A percentile compares a stretch with the other conserved stretches of the same genome.
Evolutionary conservation across 2,888 invertebrate species (phyloP).

Genomic region (Spodoptera picta): DNA sequence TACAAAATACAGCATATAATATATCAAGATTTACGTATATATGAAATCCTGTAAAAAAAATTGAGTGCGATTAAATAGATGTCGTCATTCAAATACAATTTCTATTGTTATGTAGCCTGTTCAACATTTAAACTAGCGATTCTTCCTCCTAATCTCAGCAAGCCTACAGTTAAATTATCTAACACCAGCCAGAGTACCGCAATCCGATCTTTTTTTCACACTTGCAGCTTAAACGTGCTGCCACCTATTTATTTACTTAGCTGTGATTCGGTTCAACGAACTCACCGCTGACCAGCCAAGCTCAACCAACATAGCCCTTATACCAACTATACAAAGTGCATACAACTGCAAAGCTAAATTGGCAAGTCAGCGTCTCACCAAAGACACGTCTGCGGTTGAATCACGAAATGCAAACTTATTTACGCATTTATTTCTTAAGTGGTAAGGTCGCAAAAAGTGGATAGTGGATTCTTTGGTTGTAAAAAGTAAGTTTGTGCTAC

Average conservation of each 20-base stretch:
- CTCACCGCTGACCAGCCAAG: conserved; percentile 52
- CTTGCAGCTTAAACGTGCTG: conserved; percentile 67
- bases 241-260: conserved; percentile 81
- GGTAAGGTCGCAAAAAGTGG: conserved; percentile 34
- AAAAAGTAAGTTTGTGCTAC: conserved; percentile 35
- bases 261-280: conserved; percentile 77
- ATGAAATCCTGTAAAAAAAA: too few species aligned
- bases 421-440: conserved; percentile 52
- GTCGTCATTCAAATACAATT: too few species aligned
- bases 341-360: conserved; percentile 25
- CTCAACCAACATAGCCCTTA: conserved; percentile 47
- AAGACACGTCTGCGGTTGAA: conserved; percentile 38
- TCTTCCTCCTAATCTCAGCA: too few species aligned
- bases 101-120: too few species aligned
- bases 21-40: too few species aligned
- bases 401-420: conserved; percentile 53
- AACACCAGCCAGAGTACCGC: conserved; percentile 63
- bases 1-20: too few species aligned
- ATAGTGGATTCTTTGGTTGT: conserved; percentile 18
- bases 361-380: conserved; percentile 25
- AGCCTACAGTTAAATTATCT: conserved; percentile 62
- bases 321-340: neutral
- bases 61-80: too few species aligned
- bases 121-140: too few species aligned
- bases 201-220: conserved; percentile 64